Base-by-base conservation (phyloP, 2,113 vertebrate species). In the Zosterops hypoxanthus region DNA sequence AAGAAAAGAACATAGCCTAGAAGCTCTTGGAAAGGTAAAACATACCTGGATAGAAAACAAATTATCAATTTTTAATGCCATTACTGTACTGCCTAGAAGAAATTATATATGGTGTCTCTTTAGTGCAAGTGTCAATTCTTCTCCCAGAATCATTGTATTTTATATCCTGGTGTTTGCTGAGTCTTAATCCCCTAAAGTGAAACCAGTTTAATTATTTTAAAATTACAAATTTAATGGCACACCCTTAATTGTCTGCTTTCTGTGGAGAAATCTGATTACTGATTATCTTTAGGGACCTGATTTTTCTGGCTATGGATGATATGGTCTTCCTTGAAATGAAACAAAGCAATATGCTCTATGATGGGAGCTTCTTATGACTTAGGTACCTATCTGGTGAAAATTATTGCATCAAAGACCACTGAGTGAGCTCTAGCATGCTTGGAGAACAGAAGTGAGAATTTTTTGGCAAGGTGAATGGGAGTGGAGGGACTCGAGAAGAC, bases 1-100 rank as follows among this genome's bases (percentile, higher is more conserved):
- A 97, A 97, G 96, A 94, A 95, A 97, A 36, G 73, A 97, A 36
- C 64, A 82, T 49, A 95, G 69, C 41, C 86, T 97, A 63, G 90
- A 92, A 77, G 88, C 96, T 93, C 82, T 95, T 94, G 97, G 97
- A 93, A 97, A 91, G 94, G 98, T 98, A 97, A 97, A 97, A 75
- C 47, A 25, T 88, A 77, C 50, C 14, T 82, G 41, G 33, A 22
- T 68, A 49, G 17, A 52, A 13, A 86, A 53, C 7, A 61, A 28
- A 12, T 50, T 20, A 46, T 25, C 5, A 22, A 1, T 60, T 65
- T 86, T 86, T 84, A 65, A 49, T 73, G 36, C 33, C 10, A 47
- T 87, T 89, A 11, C 19, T 6, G 1, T 42, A 70, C 34, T 88
- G 34, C 47, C 19, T 72, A 60, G 65, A 76, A 82, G 25, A 49